These are phyloP conservation scores for Temnothorax curvispinosus DNA, from an alignment of 1,140 invertebrate genomes.

Conservation along the genomic window DNA sequence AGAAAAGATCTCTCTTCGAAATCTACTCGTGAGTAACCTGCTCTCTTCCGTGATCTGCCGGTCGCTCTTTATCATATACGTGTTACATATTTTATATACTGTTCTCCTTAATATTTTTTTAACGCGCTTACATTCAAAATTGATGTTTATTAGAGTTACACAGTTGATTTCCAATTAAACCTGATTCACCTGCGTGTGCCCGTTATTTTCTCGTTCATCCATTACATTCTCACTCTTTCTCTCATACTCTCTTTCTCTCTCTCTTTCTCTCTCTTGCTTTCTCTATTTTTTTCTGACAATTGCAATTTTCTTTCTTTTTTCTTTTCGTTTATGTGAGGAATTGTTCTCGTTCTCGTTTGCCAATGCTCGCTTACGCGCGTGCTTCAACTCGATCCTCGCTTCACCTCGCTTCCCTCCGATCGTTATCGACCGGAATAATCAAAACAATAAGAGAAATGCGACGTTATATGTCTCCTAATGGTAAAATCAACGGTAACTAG, in stretches of 20 bases:
- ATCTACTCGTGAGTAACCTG: slow-evolving; percentile 45
- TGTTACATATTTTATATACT: slow-evolving; percentile 69
- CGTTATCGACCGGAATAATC: neutral
- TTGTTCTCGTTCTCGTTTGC: slow-evolving; percentile 74
- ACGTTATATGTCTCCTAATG: neutral
- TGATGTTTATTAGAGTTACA: slow-evolving; percentile 83
- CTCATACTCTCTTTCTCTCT: slow-evolving; percentile 34
- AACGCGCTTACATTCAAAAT: slow-evolving; percentile 83
- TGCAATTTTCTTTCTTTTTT: slow-evolving; percentile 46
- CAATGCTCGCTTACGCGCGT: slow-evolving; percentile 67
- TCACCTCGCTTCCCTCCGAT: neutral
- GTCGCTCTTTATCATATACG: slow-evolving; percentile 67
- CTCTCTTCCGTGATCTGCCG: slow-evolving; percentile 25
- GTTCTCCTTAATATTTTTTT: slow-evolving; percentile 80
- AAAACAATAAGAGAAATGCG: neutral
- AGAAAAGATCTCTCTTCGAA: slow-evolving; percentile 47
- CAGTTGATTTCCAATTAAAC: slow-evolving; percentile 77
- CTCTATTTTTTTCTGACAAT: slow-evolving; percentile 57
- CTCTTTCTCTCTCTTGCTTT: slow-evolving; percentile 9
- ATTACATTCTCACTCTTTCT: slow-evolving; percentile 26
- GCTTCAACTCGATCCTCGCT: slow-evolving; percentile 34
- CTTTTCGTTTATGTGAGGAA: slow-evolving; percentile 75
- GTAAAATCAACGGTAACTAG: neutral
- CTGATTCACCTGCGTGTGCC: slow-evolving; percentile 59
- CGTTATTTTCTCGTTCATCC: slow-evolving; percentile 53